Conservation (phyloP, 2,888 invertebrate species). For the Heliconius ethilla region DNA sequence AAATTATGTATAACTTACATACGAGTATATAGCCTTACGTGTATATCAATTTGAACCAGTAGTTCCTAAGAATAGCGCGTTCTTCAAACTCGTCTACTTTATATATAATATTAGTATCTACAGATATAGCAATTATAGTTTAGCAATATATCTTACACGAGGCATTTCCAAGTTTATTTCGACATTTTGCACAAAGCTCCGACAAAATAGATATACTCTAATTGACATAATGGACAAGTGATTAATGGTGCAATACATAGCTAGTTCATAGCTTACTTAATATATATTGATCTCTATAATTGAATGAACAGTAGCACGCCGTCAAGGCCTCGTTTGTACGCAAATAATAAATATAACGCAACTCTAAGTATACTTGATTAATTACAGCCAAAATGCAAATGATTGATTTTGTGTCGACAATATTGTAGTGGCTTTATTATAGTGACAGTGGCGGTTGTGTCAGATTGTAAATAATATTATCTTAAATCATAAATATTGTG, state of each 20-base stretch:
- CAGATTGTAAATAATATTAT: not conserved
- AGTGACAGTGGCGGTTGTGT: not conserved
- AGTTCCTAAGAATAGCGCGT: too few species aligned
- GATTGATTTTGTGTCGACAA: constrained; percentile 19
- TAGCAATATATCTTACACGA: not conserved
- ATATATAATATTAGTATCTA: not conserved
- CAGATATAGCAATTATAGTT: constrained; percentile 1
- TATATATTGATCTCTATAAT: constrained; percentile 13
- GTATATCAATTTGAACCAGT: too few species aligned
- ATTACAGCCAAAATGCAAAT: constrained; percentile 17
- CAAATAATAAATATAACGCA: constrained; percentile 17
- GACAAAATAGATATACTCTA: not conserved
- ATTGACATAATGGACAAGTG: constrained; percentile 21
- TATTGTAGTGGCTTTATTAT: not conserved
- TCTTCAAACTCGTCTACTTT: not conserved
- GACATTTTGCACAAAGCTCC: constrained; percentile 6
- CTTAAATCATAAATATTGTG: not conserved
- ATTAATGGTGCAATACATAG: constrained; percentile 21
- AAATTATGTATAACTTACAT: not conserved
- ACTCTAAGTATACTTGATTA: constrained; percentile 14
- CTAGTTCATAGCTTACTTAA: not conserved
- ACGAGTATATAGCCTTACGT: too few species aligned
- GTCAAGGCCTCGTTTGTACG: constrained; percentile 19
- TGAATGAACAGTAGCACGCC: constrained; percentile 14
- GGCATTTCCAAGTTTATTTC: constrained; percentile 5